These are phyloP conservation scores for Nephrotoma guestfalica DNA, from an alignment of 2,888 invertebrate genomes.

Conservation along the genomic window DNA sequence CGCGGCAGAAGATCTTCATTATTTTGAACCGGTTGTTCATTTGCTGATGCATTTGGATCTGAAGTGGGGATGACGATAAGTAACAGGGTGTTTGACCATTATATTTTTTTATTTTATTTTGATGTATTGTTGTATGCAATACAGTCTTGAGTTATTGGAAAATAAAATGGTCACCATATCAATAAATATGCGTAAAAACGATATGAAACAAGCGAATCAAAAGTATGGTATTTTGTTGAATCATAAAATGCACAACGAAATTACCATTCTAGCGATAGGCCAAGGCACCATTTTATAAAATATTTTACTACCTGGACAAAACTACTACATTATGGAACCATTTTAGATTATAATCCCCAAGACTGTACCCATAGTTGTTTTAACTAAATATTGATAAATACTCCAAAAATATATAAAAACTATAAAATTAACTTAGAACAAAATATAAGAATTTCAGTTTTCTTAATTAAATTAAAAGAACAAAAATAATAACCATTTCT, in stretches of 20 bases:
- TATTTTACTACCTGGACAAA: neutral
- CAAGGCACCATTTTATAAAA: neutral
- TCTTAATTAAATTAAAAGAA: neutral
- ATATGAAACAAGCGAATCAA: neutral
- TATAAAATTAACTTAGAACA: neutral
- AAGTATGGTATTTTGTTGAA: neutral
- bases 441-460: neutral
- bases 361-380: neutral
- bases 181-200: neutral
- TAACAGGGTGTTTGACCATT: conserved; percentile 66
- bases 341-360: neutral
- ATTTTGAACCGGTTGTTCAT: conserved; percentile 42
- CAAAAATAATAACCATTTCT: neutral
- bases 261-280: neutral
- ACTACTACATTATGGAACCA: neutral
- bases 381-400: conserved; percentile 13
- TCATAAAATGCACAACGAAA: neutral
- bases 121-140: neutral
- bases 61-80: conserved; percentile 36
- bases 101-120: conserved; percentile 10
- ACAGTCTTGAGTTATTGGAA: neutral
- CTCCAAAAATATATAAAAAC: conserved; percentile 9
- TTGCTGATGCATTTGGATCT: conserved; percentile 48
- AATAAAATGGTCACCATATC: neutral
- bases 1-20: conserved; percentile 89